Evolutionary conservation across 2,113 vertebrate species (phyloP).

Genomic region (Laticauda colubrina): DNA sequence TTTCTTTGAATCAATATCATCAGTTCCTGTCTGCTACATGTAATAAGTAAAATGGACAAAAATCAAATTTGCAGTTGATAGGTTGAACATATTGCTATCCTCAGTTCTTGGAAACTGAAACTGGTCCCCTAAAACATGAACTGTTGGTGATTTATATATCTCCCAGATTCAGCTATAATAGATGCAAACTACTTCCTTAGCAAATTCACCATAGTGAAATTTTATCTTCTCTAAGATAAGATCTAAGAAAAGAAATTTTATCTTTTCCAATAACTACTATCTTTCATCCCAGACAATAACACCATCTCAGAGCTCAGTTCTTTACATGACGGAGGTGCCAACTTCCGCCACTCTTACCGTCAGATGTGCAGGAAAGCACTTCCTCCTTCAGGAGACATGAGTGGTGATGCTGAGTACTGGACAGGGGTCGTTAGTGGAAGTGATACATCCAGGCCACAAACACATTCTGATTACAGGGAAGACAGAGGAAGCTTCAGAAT

Average conservation of each 20-base stretch:
- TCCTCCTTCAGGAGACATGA: slow-evolving; percentile 78
- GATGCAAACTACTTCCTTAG: not conserved
- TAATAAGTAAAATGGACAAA: not conserved
- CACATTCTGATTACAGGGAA: slow-evolving; percentile 72
- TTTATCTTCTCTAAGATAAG: not conserved
- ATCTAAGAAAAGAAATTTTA: too few species aligned
- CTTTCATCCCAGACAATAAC: slow-evolving; percentile 79
- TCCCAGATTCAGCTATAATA: not conserved
- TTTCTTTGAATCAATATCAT: not conserved
- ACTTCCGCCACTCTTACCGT: slow-evolving; percentile 85
- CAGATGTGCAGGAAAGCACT: slow-evolving; percentile 85
- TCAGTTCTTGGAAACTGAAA: not conserved
- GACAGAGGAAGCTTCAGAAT: slow-evolving; percentile 71
- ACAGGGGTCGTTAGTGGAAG: slow-evolving; percentile 63
- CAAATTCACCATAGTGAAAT: not conserved
- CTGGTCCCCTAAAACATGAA: not conserved
- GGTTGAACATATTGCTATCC: not conserved
- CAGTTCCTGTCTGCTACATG: not conserved
- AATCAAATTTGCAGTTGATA: not conserved
- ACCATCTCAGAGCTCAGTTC: slow-evolving; percentile 94
- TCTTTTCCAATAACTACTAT: not conserved
- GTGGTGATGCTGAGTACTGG: slow-evolving; percentile 74
- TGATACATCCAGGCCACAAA: slow-evolving; percentile 66
- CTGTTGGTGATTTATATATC: not conserved
- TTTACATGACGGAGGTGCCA: slow-evolving; percentile 83